Evolutionary conservation across 2,888 invertebrate genomes (phyloP), one percentile per base, ranked within the genome.

Genomic region (Rhagonycha fulva): DNA sequence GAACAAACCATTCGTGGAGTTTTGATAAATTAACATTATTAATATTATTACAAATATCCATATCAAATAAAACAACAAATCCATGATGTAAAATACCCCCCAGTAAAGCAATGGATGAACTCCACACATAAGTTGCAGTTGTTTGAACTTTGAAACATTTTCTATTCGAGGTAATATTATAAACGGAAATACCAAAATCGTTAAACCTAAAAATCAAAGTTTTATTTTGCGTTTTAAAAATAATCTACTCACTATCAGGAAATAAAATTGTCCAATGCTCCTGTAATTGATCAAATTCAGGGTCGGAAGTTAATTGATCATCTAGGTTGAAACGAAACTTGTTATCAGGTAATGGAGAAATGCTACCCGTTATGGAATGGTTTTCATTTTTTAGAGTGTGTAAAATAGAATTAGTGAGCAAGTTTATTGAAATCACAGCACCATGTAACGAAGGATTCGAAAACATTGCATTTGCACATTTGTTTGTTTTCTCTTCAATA

Each of bases 101-200:
- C 95, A 95, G 85, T 93, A 93, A 10, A 89, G 86, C 11, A 86
- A 81, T 0, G 91, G 88, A 0, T 91, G 87, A 26, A 93, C 90
- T 4, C 94, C 93, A 0, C 92, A 89, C 92, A 94, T 91, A 24
- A 91, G 85, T 87, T 94, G 94, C 47, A 94, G 84, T 81, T 92
- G 92, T 23, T 94, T 92, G 28, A 94, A 89, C 69, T 91, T 91
- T 1, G 90, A 89, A 9, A 85, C 84, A 9, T 91, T 89, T 86
- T 95, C 95, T 71, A 87, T 87, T 79, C 92, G 90, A 3, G 93
- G 92, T 73, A 94, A 90, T 0, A 91, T 86, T 1, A 92, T 88
- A 77, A 91, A 91, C 80, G 91, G 88, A 0, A 89, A 87, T 14
- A 87, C 82, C 14, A 91, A 85, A 24, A 90, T 83, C 9, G 90